Evolutionary conservation across 92 coral and sea anemone genomes (phyloP).

Genomic region (Parazoanthus atlanticus): DNA sequence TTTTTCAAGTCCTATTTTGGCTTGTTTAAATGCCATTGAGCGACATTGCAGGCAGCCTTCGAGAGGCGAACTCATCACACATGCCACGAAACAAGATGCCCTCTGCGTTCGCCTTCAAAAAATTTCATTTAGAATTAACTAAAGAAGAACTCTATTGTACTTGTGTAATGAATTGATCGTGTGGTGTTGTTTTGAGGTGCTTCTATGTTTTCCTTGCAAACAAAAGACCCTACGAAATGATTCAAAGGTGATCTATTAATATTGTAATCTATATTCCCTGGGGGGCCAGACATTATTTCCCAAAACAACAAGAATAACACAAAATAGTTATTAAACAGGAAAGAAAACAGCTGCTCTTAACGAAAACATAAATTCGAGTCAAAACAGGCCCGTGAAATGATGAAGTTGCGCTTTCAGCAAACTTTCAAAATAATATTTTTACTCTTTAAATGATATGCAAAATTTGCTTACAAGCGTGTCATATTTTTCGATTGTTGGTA

Average conservation of each 20-base stretch:
- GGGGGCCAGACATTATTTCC: conserved; percentile 47
- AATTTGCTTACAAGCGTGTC: conserved; percentile 45
- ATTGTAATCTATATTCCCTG: conserved; percentile 48
- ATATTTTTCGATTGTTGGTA: conserved; percentile 60
- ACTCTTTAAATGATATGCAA: neutral
- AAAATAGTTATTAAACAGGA: conserved; percentile 39
- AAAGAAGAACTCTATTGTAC: conserved; percentile 7
- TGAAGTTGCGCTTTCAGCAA: neutral
- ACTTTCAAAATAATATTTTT: neutral
- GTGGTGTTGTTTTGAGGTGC: conserved; percentile 17
- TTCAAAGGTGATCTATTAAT: conserved; percentile 48
- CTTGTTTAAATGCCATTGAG: neutral
- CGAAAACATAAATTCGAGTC: conserved; percentile 35
- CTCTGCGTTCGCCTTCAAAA: neutral
- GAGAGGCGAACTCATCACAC: neutral
- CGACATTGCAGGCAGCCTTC: neutral
- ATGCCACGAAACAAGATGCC: neutral
- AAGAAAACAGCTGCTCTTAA: conserved; percentile 45
- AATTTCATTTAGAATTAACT: conserved; percentile 8
- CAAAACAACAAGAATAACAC: conserved; percentile 46
- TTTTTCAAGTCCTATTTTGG: neutral
- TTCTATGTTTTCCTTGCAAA: conserved; percentile 34
- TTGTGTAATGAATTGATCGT: neutral
- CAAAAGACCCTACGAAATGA: conserved; percentile 29
- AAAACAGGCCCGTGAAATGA: conserved; percentile 4